A percentile compares a stretch with the other conserved stretches of the same genome.
phyloP scores from a whole-genome alignment of 30 jellyfish, hydroid and myxozoan species.

The Hydractinia echinata region DNA sequence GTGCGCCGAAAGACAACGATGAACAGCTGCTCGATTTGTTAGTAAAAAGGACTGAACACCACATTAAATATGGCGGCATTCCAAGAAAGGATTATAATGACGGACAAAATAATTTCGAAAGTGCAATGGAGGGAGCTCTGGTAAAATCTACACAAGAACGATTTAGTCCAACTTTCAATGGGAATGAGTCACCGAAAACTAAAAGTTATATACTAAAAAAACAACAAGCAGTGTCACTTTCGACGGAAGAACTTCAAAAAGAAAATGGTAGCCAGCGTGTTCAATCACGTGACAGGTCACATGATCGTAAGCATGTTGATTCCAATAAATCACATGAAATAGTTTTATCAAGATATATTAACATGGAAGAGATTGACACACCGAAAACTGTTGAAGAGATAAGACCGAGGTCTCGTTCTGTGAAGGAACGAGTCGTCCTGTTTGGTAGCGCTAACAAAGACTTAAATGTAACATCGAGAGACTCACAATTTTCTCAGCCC shows the following conservation, averaged over 20 bases:
- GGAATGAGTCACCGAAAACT: background rate
- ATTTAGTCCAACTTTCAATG: background rate
- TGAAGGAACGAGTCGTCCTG: background rate
- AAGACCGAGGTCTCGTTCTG: slow-evolving; percentile 11
- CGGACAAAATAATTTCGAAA: background rate
- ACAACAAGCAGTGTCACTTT: background rate
- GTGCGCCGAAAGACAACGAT: background rate
- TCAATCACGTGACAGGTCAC: background rate
- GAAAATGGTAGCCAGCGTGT: background rate
- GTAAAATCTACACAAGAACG: slow-evolving; percentile 1
- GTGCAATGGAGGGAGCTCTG: background rate
- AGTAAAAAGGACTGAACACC: background rate
- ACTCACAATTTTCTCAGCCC: background rate
- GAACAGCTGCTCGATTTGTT: background rate
- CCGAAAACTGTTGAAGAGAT: background rate
- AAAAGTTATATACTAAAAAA: background rate
- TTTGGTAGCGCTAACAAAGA: background rate
- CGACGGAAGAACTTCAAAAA: background rate
- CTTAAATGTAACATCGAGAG: background rate
- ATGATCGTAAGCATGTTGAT: background rate
- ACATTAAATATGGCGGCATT: background rate
- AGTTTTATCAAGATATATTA: background rate
- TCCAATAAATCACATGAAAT: background rate
- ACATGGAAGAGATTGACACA: background rate
- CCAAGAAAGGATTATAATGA: slow-evolving; percentile 6